Base-by-base conservation (phyloP, 1,140 invertebrate genomes). In the Euglossa dilemma region DNA sequence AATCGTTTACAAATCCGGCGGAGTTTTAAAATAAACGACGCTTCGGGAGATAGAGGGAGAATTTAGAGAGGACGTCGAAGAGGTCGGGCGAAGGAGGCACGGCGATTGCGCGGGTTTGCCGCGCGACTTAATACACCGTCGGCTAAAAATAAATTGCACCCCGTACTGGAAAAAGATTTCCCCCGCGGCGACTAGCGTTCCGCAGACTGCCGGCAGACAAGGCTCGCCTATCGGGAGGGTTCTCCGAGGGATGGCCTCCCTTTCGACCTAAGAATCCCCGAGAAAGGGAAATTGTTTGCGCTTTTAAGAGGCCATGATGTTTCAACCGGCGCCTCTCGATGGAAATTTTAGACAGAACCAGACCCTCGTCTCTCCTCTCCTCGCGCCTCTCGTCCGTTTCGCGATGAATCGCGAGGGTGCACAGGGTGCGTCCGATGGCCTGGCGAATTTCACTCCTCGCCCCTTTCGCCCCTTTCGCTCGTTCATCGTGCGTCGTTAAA, bases 61-160 rank as follows among this genome's bases (percentile, higher is more conserved):
- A 36, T 36, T 36, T 36, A 36, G 36, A 61, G 57, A 47, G 71
- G 0, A n/a, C 11, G 43, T 50, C 25, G 36, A 57, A 36, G 23
- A 23, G 7, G 25, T n/a, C 23, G 16, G 9, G 9, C 4, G 12
- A 25, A 54, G 59, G 16, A 11, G 20, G 11, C 2, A 9, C n/a
- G 45, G 18, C 78, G 56, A 73, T 73, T 18, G 43, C 72, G 50
- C n/a, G 63, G 28, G 54, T 57, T 69, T 50, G 28, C 70, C 28
- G 11, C 52, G 67, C 57, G 23, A 76, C 63, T 76, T 82, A 69
- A 82, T 82, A 82, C 54, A 59, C 25, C 64, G 45, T 18, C 59
- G 73, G 63, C 9, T 52, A 82, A 82, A 82, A 82, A 82, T 76
- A 82, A 82, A 82, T 76, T 76, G 80, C 72, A 45, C 54, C 54